A percentile compares a stretch with the other conserved stretches of the same genome.
Evolutionary conservation across 2,113 vertebrate genomes (phyloP).

Genomic region (Pseudorhombus dupliciocellatus): DNA sequence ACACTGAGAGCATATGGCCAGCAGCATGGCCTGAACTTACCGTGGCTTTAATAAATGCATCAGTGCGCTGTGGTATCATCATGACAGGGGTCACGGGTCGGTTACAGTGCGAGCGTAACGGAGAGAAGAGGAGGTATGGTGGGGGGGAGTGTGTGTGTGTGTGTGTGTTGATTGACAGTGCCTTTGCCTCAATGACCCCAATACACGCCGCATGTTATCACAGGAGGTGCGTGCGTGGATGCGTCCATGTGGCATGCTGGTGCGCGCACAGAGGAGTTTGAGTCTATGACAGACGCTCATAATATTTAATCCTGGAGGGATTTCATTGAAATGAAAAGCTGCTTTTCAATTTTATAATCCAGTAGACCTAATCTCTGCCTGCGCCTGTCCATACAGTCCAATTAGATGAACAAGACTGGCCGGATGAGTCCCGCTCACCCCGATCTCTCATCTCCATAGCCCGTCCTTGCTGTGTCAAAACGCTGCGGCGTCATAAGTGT

Average conservation of each 20-base stretch:
- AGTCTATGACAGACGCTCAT: constrained; percentile 75
- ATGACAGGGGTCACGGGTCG: constrained; percentile 67
- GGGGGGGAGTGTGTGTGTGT: neutral
- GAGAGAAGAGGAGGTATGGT: constrained; percentile 13
- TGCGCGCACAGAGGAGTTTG: constrained; percentile 22
- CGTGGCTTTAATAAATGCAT: constrained; percentile 65
- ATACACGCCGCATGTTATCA: constrained; percentile 26
- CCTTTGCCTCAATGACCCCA: constrained; percentile 50
- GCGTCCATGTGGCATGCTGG: constrained; percentile 28
- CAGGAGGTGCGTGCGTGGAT: constrained; percentile 34
- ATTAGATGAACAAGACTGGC: constrained; percentile 70
- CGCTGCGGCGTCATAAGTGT: neutral
- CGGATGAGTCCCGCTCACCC: constrained; percentile 46
- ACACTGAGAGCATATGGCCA: constrained; percentile 60
- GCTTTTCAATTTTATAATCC: constrained; percentile 82
- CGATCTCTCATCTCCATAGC: constrained; percentile 44
- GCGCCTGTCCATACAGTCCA: constrained; percentile 66
- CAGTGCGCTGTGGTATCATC: constrained; percentile 54
- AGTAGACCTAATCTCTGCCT: constrained; percentile 73
- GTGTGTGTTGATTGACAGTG: constrained; percentile 25
- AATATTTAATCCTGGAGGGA: constrained; percentile 79
- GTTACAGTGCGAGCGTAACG: constrained; percentile 40
- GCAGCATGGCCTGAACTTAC: constrained; percentile 47
- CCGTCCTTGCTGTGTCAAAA: constrained; percentile 43
- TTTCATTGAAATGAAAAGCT: constrained; percentile 79